phyloP scores from a whole-genome alignment of 2,113 vertebrate species.

The Rhodinocichla rosea region DNA sequence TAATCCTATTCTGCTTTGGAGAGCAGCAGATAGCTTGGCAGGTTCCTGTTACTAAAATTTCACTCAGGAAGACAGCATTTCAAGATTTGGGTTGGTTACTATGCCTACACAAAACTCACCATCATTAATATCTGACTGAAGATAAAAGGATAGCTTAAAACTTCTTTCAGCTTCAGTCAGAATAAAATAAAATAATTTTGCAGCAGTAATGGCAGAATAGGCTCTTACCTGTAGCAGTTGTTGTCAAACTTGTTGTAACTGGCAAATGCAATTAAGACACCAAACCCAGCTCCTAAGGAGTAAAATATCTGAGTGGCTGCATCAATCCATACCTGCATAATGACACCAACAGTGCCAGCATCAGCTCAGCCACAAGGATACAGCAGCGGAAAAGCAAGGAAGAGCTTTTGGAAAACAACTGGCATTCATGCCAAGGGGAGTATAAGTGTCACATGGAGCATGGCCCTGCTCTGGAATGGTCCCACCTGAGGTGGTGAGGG shows the following conservation, averaged over 20 bases:
- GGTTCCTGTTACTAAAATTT: conserved; percentile 17
- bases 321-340: conserved; percentile 94
- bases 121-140: not conserved
- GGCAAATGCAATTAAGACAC: conserved; percentile 95
- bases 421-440: not conserved
- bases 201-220: not conserved
- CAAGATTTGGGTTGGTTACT: conserved; percentile 23
- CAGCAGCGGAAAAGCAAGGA: not conserved
- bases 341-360: not conserved
- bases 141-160: not conserved
- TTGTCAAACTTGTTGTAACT: conserved; percentile 99
- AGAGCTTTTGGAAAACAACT: not conserved
- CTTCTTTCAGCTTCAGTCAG: not conserved
- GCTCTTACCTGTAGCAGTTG: conserved; percentile 94
- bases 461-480: not conserved
- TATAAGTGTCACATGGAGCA: not conserved
- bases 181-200: not conserved
- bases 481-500: not conserved
- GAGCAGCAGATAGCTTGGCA: not conserved
- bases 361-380: not conserved
- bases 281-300: conserved; percentile 95
- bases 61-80: not conserved
- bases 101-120: not conserved
- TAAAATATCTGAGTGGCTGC: conserved; percentile 99
- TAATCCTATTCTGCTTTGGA: conserved; percentile 34